Percentiles rank a stretch among this genome's conserved stretches.
Conservation (phyloP, 2,888 invertebrate species). For the Cosmia trapezina region DNA sequence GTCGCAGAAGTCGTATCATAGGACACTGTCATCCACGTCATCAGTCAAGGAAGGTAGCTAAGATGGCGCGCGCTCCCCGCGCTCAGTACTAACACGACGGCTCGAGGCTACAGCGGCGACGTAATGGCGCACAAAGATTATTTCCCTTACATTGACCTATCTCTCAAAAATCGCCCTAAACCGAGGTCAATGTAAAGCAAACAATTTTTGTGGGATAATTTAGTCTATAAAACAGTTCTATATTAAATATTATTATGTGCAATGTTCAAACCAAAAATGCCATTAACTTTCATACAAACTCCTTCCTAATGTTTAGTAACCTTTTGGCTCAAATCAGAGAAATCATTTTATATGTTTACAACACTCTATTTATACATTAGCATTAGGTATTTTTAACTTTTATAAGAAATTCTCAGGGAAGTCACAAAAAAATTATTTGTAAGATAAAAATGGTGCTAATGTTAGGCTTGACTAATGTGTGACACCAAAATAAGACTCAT, state of each 20-base stretch:
- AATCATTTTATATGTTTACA: conserved; percentile 85
- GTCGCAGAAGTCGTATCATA: conserved; percentile 74
- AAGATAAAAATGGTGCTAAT: conserved; percentile 90
- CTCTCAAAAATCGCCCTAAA: conserved; percentile 80
- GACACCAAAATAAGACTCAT: conserved; percentile 90
- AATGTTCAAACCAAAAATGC: conserved; percentile 90
- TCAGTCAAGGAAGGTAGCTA: conserved; percentile 70
- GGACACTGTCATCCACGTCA: conserved; percentile 76
- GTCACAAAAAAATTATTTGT: conserved; percentile 89
- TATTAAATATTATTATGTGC: conserved; percentile 86
- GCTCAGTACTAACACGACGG: conserved; percentile 71
- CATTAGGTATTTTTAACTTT: conserved; percentile 90
- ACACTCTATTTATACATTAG: conserved; percentile 89
- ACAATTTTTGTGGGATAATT: conserved; percentile 81
- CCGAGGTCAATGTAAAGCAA: conserved; percentile 80
- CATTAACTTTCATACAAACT: conserved; percentile 87
- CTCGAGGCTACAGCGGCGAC: conserved; percentile 73
- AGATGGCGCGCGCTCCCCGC: conserved; percentile 69
- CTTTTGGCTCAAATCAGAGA: conserved; percentile 89
- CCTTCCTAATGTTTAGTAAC: conserved; percentile 79
- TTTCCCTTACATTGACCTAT: conserved; percentile 83
- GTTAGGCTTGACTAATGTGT: conserved; percentile 89
- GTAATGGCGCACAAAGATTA: conserved; percentile 80
- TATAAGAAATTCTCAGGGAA: conserved; percentile 89
- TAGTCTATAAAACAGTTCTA: conserved; percentile 84